Conservation (phyloP, 2,113 vertebrate species). For the Bufo gargarizans region DNA sequence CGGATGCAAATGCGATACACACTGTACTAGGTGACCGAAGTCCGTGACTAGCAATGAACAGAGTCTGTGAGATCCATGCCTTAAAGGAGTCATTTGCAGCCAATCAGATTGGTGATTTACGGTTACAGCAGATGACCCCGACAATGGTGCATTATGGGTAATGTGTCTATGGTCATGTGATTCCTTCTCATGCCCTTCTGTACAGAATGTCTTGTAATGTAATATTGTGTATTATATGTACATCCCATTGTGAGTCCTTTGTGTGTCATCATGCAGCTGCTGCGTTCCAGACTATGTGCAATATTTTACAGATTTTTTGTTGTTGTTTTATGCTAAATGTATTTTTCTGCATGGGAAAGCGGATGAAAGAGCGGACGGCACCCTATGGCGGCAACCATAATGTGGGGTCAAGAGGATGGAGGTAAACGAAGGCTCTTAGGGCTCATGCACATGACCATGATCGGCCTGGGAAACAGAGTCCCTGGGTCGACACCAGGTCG, state of each 20-base stretch:
- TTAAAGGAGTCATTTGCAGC: neutral
- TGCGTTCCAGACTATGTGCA: neutral
- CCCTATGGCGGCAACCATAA: no score
- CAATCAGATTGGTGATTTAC: neutral
- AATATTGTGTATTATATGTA: conserved; percentile 23
- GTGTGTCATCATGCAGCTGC: neutral
- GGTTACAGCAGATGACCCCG: no score
- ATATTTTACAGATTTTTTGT: neutral
- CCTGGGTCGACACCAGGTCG: no score
- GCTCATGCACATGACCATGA: no score
- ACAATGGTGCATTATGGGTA: neutral
- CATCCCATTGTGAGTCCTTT: neutral
- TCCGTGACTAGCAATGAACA: no score
- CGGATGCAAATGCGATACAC: no score
- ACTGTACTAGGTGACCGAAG: no score
- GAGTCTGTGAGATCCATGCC: neutral
- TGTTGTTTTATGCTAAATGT: no score
- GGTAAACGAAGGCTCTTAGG: no score
- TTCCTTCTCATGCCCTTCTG: neutral
- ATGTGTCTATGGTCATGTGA: neutral
- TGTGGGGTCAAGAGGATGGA: no score
- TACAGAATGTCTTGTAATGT: neutral
- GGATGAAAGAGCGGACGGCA: neutral
- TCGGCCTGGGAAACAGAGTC: no score
- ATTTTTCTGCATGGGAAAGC: no score